Evolutionary conservation across 2,113 vertebrate genomes (phyloP).

Genomic region (Clupea harengus): DNA sequence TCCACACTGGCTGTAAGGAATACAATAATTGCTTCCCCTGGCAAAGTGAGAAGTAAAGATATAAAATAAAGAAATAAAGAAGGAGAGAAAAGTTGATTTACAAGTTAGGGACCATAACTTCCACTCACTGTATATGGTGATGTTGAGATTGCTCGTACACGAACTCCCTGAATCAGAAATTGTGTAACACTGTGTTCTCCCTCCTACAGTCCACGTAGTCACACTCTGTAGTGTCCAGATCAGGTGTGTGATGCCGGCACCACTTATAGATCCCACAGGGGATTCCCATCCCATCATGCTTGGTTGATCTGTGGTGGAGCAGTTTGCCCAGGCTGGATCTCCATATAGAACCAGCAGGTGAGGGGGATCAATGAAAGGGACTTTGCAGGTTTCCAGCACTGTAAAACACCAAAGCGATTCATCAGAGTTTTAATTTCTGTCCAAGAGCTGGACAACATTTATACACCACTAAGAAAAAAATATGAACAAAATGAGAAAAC

Average conservation of each 20-base stretch:
- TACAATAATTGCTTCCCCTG: too few species aligned
- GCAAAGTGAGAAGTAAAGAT: too few species aligned
- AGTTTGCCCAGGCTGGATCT: background rate
- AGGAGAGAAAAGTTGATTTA: background rate
- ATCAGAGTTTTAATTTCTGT: background rate
- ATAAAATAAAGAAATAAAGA: too few species aligned
- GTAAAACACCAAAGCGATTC: background rate
- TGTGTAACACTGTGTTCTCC: background rate
- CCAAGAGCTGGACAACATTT: too few species aligned
- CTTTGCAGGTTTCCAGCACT: background rate
- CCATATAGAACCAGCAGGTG: background rate
- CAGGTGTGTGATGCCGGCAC: background rate
- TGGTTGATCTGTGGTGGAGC: background rate
- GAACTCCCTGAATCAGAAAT: background rate
- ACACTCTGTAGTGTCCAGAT: background rate
- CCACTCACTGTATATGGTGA: background rate
- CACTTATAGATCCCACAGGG: background rate
- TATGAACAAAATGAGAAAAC: too few species aligned
- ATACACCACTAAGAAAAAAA: too few species aligned
- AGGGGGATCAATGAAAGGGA: background rate
- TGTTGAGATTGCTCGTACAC: background rate
- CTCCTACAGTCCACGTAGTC: background rate
- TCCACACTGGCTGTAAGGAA: too few species aligned
- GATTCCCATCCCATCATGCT: background rate
- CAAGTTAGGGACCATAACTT: background rate